Percentiles rank a stretch among this genome's conserved stretches.
phyloP scores from a whole-genome alignment of 2,113 vertebrate species.

The Prolemur simus region DNA sequence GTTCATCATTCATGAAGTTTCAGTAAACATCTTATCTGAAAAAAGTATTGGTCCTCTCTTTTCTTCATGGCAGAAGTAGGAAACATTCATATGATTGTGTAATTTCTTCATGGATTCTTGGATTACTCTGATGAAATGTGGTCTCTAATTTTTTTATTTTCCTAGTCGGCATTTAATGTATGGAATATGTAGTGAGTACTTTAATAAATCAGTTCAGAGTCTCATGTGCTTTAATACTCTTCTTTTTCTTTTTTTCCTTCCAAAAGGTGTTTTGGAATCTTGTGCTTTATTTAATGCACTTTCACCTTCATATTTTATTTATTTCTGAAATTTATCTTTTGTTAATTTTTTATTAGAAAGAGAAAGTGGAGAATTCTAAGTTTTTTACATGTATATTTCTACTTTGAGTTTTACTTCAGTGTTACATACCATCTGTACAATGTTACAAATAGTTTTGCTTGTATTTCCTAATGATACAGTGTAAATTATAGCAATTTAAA shows the following conservation, averaged over 20 bases:
- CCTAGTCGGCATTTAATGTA: background rate
- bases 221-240: background rate
- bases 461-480: background rate
- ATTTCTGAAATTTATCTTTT: constrained; percentile 17
- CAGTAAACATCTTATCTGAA: background rate
- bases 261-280: too few relatives aligned
- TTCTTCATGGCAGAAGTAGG: background rate
- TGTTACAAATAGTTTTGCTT: background rate
- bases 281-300: too few relatives aligned
- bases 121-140: constrained; percentile 16
- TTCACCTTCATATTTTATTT: constrained; percentile 1
- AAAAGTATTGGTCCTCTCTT: background rate
- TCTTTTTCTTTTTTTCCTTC: too few relatives aligned
- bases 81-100: constrained; percentile 16
- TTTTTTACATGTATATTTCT: constrained; percentile 33
- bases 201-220: background rate
- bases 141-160: background rate
- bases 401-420: background rate
- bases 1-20: constrained; percentile 52
- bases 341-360: background rate
- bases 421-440: background rate
- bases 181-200: background rate
- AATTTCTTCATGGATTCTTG: background rate
- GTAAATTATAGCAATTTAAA: background rate
- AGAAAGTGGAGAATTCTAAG: background rate